Percentiles rank a stretch among this genome's conserved stretches.
These are phyloP conservation scores for Sceloporus undulatus DNA, from an alignment of 2,113 vertebrate species.

Conservation along the genomic window DNA sequence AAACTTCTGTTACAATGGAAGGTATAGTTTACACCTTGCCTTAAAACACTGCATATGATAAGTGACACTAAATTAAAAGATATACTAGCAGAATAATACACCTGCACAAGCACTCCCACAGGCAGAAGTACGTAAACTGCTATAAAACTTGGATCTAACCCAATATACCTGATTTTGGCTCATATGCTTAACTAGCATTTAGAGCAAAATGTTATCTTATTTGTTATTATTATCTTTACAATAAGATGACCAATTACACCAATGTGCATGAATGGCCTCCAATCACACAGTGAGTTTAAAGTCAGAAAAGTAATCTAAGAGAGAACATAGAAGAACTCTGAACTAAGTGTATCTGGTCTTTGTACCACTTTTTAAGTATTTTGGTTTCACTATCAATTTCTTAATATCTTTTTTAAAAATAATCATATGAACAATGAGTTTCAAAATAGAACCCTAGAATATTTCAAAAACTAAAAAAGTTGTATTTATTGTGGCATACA, in stretches of 20 bases:
- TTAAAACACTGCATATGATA: neutral
- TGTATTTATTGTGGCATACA: no score
- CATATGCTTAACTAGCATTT: neutral
- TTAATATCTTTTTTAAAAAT: no score
- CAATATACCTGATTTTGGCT: no score
- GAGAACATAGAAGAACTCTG: neutral
- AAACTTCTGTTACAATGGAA: no score
- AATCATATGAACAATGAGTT: neutral
- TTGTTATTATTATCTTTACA: neutral
- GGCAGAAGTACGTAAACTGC: no score
- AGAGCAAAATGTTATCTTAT: neutral
- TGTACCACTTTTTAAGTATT: no score
- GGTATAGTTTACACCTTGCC: neutral
- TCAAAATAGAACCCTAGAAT: no score
- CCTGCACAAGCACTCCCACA: neutral
- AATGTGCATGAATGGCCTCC: no score
- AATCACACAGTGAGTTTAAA: neutral
- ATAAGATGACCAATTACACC: no score
- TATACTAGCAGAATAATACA: neutral
- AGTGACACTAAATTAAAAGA: conserved; percentile 10
- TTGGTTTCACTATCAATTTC: neutral
- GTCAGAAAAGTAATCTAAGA: neutral
- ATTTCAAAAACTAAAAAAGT: no score
- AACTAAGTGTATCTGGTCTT: neutral
- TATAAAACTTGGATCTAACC: no score